Evolutionary conservation across 2,888 invertebrate genomes (phyloP), one percentile per base, ranked within the genome.

Genomic region (Dioctria rufipes): DNA sequence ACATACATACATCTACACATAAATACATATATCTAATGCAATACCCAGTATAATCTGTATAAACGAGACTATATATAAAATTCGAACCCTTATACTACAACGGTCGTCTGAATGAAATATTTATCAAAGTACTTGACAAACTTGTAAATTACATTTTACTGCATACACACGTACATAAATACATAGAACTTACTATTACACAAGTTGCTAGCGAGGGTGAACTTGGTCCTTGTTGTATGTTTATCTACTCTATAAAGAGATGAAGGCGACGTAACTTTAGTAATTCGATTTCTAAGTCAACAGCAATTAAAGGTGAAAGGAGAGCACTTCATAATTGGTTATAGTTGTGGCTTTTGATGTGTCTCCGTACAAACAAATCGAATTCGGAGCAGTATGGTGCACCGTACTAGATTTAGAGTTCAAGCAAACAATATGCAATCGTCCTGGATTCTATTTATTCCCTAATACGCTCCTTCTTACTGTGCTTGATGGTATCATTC

Each of bases 251-350:
- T 25, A 2, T 2, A 25, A 25, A 25, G 8, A 3, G 11, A n/a
- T 8, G 11, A 54, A 1, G 54, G 11, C 54, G 54, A 69, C 49
- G 43, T 51, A 51, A 69, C 40, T 49, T 25, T 51, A 46, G 37
- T 69, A 69, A 51, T 43, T 51, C 69, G 69, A 69, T 69, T 69
- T 69, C 54, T 51, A n/a, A 49, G 51, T 69, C 69, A 69, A 69
- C 69, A 69, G 39, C 69, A 69, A 69, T 69, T 69, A 69, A 49
- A 25, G 69, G 69, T 69, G 51, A 69, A 69, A 51, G 9, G 51
- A 11, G 49, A 39, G 9, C 11, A 69, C 39, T 51, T 69, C 69
- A 39, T 69, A 69, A 69, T 69, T 25, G 69, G 9, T 43, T 46
- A 43, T n/a, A n/a, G n/a, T 2, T 8, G 25, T 25, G 54, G n/a